Evolutionary conservation across 2,797 vertebrate species (phyloP).

Genomic region (Anableps anableps): DNA sequence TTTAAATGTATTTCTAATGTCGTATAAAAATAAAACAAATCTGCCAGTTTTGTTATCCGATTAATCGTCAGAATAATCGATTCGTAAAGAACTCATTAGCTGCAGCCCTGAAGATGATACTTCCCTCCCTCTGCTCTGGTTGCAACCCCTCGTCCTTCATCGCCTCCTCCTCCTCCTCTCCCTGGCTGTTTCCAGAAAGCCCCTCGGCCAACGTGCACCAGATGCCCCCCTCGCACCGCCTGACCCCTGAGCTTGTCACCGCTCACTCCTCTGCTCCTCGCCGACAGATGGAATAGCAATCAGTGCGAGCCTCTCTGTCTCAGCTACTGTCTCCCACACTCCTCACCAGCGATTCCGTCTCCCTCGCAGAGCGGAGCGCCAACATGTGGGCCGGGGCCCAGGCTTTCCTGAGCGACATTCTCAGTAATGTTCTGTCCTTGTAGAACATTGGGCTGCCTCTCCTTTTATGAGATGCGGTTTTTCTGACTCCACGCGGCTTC

Average conservation of each 20-base stretch:
- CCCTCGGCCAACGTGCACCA: conserved; percentile 71
- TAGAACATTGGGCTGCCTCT: conserved; percentile 99
- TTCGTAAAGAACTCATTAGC: no score
- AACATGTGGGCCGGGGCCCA: conserved; percentile 90
- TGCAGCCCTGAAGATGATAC: no score
- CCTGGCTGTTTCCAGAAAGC: conserved; percentile 62
- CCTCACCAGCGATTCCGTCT: conserved; percentile 69
- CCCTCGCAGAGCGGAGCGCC: conserved; percentile 79
- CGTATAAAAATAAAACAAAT: no score
- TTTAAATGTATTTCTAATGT: no score
- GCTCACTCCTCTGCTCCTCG: conserved; percentile 88
- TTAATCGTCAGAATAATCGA: no score
- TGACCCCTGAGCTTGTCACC: conserved; percentile 75
- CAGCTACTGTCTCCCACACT: conserved; percentile 68
- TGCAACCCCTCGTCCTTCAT: conserved; percentile 46
- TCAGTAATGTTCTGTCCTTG: conserved; percentile 99
- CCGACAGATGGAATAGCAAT: conserved; percentile 99
- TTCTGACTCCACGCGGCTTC: conserved; percentile 95
- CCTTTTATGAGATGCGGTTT: conserved; percentile 98
- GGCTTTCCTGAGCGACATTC: conserved; percentile 97
- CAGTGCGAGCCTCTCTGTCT: conserved; percentile 77
- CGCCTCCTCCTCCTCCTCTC: conserved; percentile 40
- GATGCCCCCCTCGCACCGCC: conserved; percentile 81
- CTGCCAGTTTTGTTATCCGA: no score
- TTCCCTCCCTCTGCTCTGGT: conserved; percentile 63